Evolutionary conservation across 2,113 vertebrate genomes (phyloP).

Genomic region (Oreochromis spilurus): DNA sequence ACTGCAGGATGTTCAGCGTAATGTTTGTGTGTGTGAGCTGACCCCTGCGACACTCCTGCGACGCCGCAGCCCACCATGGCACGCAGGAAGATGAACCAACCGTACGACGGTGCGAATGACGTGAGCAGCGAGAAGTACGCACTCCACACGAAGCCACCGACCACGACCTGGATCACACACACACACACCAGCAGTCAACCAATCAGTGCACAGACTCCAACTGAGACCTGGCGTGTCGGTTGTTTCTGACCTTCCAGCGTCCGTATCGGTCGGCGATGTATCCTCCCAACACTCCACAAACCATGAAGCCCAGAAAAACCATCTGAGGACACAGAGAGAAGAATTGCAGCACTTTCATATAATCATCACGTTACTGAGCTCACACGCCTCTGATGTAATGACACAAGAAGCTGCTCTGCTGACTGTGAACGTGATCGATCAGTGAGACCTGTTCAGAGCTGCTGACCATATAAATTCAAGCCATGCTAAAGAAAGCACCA

Average conservation of each 20-base stretch:
- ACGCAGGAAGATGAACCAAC: conserved; percentile 92
- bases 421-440: not conserved
- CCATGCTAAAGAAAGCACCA: not conserved
- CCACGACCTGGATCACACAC: conserved; percentile 73
- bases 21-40: not conserved
- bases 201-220: not conserved
- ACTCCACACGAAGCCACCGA: conserved; percentile 86
- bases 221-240: not conserved
- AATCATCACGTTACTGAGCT: not conserved
- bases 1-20: not conserved
- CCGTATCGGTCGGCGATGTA: conserved; percentile 87
- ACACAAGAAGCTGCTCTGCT: not conserved
- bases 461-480: not conserved
- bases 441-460: not conserved
- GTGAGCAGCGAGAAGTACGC: conserved; percentile 92
- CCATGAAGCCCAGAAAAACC: conserved; percentile 95
- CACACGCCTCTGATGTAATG: not conserved
- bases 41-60: conserved; percentile 88
- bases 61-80: conserved; percentile 91
- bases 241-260: conserved; percentile 85
- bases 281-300: conserved; percentile 84
- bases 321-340: conserved; percentile 71
- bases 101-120: conserved; percentile 86
- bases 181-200: not conserved
- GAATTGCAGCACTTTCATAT: not conserved